Evolutionary conservation across 2,797 vertebrate species (phyloP), one percentile per base, ranked within the genome.

Genomic region (Bucorvus abyssinicus): DNA sequence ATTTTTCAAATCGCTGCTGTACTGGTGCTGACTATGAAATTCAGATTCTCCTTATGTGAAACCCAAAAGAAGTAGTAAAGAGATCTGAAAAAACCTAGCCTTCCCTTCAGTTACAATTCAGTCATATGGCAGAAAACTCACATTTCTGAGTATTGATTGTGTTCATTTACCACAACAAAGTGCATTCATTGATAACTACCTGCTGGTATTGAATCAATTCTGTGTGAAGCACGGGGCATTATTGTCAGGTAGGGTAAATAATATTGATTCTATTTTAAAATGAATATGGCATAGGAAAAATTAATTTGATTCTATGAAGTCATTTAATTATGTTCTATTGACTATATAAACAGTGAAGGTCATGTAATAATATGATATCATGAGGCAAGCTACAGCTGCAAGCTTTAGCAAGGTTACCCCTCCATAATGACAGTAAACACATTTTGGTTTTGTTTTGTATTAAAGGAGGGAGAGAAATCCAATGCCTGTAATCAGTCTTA

Each of bases 101-200:
- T 90, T 94, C 64, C 42, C 59, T 89, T 93, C 56, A 87, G 93
- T 95, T 94, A 55, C 57, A 78, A 45, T 93, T 90, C 76, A 93
- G 94, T 92, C 89, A 94, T 79, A 84, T 2, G 9, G 50, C 69
- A 87, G 85, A 94, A 95, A 96, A 93, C 88, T 89, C 78, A 64
- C 85, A 89, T 96, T 92, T 92, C 93, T 91, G 74, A 47, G 45
- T 91, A 97, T 93, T 71, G 95, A 96, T 95, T 96, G 60, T 93
- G 71, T 97, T 96, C 95, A 71, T 96, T 97, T 97, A 91, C 71
- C 42, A 59, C 87, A 91, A 81, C 57, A 92, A 96, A 96, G 94
- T 96, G 89, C 87, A 89, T 94, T 95, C 89, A 93, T 96, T 97
- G 97, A 92, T 95, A 97, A 93, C 92, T 97, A 96, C 95, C 96